Percentiles rank a stretch among this genome's conserved stretches.
These are phyloP conservation scores for Clarias platycephalus DNA, from an alignment of 2,797 vertebrate species.

Conservation along the genomic window DNA sequence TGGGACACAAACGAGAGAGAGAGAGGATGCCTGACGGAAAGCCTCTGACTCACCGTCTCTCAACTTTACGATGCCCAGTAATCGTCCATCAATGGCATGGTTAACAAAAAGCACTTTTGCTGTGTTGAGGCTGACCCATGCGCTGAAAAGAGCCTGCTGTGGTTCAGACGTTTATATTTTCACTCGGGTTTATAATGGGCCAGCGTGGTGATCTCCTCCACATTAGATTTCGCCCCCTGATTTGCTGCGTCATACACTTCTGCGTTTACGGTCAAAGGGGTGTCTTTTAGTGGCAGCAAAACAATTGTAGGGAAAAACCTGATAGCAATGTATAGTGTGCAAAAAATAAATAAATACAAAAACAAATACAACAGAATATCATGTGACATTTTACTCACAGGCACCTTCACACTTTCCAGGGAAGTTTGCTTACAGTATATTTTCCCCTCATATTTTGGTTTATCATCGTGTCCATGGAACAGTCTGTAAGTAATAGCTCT, in stretches of 20 bases:
- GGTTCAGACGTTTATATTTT: slow-evolving; percentile 56
- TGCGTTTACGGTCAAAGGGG: slow-evolving; percentile 43
- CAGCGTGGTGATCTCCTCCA: slow-evolving; percentile 43
- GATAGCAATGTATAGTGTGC: not conserved
- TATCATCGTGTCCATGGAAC: slow-evolving; percentile 41
- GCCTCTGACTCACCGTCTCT: slow-evolving; percentile 71
- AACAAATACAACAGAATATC: not conserved
- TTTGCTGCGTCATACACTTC: slow-evolving; percentile 49
- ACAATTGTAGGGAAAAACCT: slow-evolving; percentile 10
- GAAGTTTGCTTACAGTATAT: slow-evolving; percentile 7
- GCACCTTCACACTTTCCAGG: slow-evolving; percentile 24
- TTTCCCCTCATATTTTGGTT: slow-evolving; percentile 33
- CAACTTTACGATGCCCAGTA: slow-evolving; percentile 71
- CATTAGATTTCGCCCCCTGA: slow-evolving; percentile 48
- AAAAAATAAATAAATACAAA: not conserved
- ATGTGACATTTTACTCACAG: slow-evolving; percentile 2
- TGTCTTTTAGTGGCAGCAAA: slow-evolving; percentile 23
- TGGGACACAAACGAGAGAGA: no score
- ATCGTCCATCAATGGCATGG: slow-evolving; percentile 72
- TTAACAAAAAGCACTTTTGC: slow-evolving; percentile 71
- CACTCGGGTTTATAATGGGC: slow-evolving; percentile 44
- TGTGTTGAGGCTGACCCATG: slow-evolving; percentile 63
- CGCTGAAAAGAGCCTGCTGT: slow-evolving; percentile 53
- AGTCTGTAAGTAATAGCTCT: slow-evolving; percentile 30
- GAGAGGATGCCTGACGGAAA: slow-evolving; percentile 57